Evolutionary conservation across 2,888 invertebrate species (phyloP).

Genomic region (Myathropa florea): DNA sequence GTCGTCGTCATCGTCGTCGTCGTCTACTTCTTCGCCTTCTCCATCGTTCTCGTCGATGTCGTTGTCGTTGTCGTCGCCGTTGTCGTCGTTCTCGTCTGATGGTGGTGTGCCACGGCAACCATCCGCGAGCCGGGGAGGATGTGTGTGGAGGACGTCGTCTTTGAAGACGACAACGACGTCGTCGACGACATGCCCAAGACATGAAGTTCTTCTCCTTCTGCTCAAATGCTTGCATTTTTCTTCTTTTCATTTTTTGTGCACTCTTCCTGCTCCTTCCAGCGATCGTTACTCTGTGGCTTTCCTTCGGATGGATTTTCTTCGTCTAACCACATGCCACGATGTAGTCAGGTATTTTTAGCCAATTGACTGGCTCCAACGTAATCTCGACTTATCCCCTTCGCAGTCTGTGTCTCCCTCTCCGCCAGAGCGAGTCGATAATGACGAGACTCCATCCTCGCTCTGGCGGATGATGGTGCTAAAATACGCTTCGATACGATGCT

Average conservation of each 20-base stretch:
- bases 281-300: constrained; percentile 48
- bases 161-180: constrained; percentile 57
- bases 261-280: constrained; percentile 7
- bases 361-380: constrained; percentile 71
- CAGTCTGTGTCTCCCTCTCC: constrained; percentile 35
- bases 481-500: constrained; percentile 47
- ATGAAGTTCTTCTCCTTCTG: constrained; percentile 43
- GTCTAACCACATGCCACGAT: constrained; percentile 66
- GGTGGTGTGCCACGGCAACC: neutral
- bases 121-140: constrained; percentile 22
- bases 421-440: constrained; percentile 44
- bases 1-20: constrained; percentile 26
- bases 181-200: constrained; percentile 61
- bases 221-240: neutral
- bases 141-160: constrained; percentile 56
- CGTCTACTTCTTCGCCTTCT: neutral
- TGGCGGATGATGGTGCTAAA: constrained; percentile 61
- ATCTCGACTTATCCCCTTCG: constrained; percentile 68
- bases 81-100: constrained; percentile 6
- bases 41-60: neutral
- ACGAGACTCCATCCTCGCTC: constrained; percentile 24
- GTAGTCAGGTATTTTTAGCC: constrained; percentile 71
- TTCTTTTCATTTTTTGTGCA: neutral
- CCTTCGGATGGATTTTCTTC: constrained; percentile 61
- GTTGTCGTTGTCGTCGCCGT: constrained; percentile 14